Conservation (phyloP, 2,888 invertebrate genomes). For the Lamproptera curius region DNA sequence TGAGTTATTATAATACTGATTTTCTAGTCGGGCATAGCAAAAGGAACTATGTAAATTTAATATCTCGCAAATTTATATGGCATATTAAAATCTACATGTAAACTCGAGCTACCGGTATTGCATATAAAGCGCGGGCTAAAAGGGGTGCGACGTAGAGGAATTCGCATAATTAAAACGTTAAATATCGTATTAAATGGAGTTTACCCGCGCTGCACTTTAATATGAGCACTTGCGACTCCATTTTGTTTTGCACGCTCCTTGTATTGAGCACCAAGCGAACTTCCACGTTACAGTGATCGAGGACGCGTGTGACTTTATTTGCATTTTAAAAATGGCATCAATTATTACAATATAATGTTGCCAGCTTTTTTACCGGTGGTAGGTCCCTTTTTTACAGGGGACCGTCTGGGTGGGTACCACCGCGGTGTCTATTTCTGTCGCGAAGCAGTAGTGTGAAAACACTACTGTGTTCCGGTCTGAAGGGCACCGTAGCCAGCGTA, state of each 20-base stretch:
- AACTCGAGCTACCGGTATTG: not conserved
- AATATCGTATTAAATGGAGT: not conserved
- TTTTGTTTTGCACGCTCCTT: not conserved
- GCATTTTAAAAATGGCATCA: no score
- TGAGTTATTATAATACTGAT: no score
- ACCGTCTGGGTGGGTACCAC: no score
- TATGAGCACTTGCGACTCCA: not conserved
- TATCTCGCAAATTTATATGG: not conserved
- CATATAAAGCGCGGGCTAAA: not conserved
- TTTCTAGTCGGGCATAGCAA: not conserved
- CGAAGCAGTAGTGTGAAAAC: no score
- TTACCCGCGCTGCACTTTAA: not conserved
- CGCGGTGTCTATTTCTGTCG: no score
- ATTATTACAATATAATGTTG: no score
- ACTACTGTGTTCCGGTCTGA: no score
- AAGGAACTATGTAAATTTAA: not conserved
- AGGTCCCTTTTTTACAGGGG: no score
- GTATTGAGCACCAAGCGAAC: not conserved
- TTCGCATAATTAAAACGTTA: slow-evolving; percentile 14
- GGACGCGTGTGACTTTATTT: no score
- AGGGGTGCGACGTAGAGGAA: not conserved
- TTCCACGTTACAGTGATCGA: no score
- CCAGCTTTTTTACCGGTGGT: no score
- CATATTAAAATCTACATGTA: not conserved
- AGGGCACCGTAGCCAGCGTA: no score